Conservation (phyloP, 2,113 vertebrate species). For the Thinocorus orbignyianus region DNA sequence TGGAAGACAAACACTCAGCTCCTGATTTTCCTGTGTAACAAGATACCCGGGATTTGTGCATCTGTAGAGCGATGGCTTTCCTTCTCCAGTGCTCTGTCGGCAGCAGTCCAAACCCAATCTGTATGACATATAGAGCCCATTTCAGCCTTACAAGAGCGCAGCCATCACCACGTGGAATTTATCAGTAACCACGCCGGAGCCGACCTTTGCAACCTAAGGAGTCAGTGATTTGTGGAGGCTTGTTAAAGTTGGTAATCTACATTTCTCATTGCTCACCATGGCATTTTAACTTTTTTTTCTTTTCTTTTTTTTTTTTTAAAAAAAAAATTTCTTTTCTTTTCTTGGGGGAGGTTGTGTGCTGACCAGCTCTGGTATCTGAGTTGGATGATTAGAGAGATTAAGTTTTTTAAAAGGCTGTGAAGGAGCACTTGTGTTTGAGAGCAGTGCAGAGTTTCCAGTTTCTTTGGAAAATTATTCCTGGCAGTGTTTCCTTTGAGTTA, state of each 20-base stretch:
- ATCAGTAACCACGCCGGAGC: background rate
- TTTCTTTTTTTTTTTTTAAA: background rate
- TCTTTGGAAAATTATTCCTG: background rate
- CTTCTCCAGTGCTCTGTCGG: background rate
- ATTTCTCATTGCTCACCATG: background rate
- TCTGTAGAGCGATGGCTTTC: background rate
- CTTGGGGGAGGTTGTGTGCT: background rate
- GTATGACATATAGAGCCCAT: background rate
- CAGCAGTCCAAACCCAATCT: background rate
- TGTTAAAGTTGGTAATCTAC: background rate
- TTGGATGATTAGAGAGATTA: background rate
- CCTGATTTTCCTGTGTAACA: background rate
- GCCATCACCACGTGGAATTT: background rate
- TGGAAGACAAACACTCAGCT: background rate
- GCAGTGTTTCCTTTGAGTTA: background rate
- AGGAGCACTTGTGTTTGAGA: background rate
- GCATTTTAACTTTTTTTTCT: background rate
- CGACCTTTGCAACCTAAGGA: background rate
- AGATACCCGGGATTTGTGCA: background rate
- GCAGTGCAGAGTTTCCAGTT: accelerated
- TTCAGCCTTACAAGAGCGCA: background rate
- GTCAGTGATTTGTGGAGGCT: background rate
- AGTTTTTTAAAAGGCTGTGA: background rate
- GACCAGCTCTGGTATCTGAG: background rate
- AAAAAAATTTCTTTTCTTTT: too few relatives aligned